phyloP scores from a whole-genome alignment of 2,888 invertebrate species.

The Neocrepidodera transversa region DNA sequence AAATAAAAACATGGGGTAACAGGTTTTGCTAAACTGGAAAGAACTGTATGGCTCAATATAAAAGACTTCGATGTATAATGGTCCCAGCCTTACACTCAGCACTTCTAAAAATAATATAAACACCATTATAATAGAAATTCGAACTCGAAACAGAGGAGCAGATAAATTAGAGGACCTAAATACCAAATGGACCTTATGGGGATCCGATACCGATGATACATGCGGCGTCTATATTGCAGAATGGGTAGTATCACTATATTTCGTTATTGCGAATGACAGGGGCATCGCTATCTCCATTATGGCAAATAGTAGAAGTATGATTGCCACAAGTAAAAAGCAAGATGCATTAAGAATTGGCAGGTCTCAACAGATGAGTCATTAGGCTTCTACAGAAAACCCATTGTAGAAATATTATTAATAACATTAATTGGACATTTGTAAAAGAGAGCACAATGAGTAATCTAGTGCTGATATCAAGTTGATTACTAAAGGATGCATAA shows the following conservation, averaged over 20 bases:
- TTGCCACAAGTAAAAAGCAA: slow-evolving; percentile 5
- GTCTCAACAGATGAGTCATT: background rate
- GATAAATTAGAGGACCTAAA: slow-evolving; percentile 21
- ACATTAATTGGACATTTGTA: background rate
- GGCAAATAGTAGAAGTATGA: background rate
- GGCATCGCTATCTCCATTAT: slow-evolving; percentile 9
- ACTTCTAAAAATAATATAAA: slow-evolving; percentile 4
- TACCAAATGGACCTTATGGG: slow-evolving; percentile 23
- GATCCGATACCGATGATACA: slow-evolving; percentile 5
- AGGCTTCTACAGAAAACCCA: slow-evolving; percentile 3
- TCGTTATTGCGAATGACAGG: background rate
- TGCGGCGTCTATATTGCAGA: slow-evolving; percentile 15
- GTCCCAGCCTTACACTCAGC: slow-evolving; percentile 8
- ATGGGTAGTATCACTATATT: slow-evolving; percentile 7
- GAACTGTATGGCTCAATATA: too few relatives aligned
- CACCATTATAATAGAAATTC: background rate
- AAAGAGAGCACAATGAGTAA: background rate
- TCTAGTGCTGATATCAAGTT: background rate
- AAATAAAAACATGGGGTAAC: too few relatives aligned
- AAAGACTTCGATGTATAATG: too few relatives aligned
- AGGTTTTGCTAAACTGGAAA: too few relatives aligned
- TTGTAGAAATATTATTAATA: background rate
- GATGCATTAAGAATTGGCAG: background rate
- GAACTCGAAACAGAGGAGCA: background rate
- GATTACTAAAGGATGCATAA: background rate